A percentile compares a stretch with the other conserved stretches of the same genome.
These are phyloP conservation scores for Pampus argenteus DNA, from an alignment of 2,797 vertebrate genomes.

Conservation along the genomic window DNA sequence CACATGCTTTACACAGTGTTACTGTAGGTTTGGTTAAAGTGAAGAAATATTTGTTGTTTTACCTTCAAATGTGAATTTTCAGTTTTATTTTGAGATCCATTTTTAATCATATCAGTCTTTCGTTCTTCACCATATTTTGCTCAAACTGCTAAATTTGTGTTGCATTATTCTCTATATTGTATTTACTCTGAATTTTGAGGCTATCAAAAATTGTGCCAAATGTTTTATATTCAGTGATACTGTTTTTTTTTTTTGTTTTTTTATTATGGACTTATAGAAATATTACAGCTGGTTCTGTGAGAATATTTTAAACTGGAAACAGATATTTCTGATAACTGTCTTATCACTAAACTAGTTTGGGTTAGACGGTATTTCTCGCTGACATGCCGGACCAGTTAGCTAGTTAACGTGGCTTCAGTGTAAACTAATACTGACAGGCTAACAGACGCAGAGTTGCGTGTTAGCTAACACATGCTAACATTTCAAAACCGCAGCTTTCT, in stretches of 20 bases:
- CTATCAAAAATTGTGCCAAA: constrained; percentile 27
- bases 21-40: constrained; percentile 32
- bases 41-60: constrained; percentile 39
- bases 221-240: constrained; percentile 46
- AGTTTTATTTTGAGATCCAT: constrained; percentile 19
- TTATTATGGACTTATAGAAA: constrained; percentile 41
- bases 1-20: constrained; percentile 9
- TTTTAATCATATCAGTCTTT: not conserved
- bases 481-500: not conserved
- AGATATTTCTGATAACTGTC: constrained; percentile 26
- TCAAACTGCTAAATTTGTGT: constrained; percentile 3
- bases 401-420: constrained; percentile 9
- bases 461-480: not conserved
- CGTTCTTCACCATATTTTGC: not conserved
- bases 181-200: constrained; percentile 44
- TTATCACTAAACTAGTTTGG: constrained; percentile 36
- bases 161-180: constrained; percentile 25
- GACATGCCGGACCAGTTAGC: constrained; percentile 10
- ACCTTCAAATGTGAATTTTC: constrained; percentile 65
- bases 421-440: not conserved
- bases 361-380: not conserved
- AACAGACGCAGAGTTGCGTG: not conserved
- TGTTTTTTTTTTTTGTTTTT: constrained; percentile 8
- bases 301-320: constrained; percentile 63
- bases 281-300: constrained; percentile 82